Evolutionary conservation across 1,140 invertebrate genomes (phyloP).

Genomic region (Microplitis demolitor): DNA sequence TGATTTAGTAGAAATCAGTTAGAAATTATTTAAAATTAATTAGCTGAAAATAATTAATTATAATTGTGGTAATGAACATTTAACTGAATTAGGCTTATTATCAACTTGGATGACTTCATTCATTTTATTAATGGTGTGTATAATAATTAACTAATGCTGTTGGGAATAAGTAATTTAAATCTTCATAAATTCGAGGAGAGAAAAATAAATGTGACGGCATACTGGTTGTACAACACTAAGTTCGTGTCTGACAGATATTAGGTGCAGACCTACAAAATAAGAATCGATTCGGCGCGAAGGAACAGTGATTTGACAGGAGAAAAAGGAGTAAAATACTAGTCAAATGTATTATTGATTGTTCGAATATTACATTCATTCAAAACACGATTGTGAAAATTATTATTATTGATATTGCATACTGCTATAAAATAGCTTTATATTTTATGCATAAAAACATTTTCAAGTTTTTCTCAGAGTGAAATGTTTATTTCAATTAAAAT

Average conservation of each 20-base stretch:
- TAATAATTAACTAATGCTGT: background rate
- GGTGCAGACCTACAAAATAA: slow-evolving; percentile 38
- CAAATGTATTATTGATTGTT: slow-evolving; percentile 23
- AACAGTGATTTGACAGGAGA: slow-evolving; percentile 5
- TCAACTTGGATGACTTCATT: too few relatives aligned
- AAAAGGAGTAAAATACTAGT: slow-evolving; percentile 25
- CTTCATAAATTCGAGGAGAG: background rate
- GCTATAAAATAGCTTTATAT: background rate
- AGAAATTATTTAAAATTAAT: too few relatives aligned
- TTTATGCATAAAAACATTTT: too few relatives aligned
- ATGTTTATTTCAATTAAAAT: too few relatives aligned
- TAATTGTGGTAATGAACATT: too few relatives aligned
- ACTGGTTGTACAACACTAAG: slow-evolving; percentile 30
- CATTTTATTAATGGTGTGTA: background rate
- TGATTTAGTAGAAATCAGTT: too few relatives aligned
- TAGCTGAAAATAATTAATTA: too few relatives aligned
- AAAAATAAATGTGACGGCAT: slow-evolving; percentile 6
- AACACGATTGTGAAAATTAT: slow-evolving; percentile 6
- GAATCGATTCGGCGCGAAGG: slow-evolving; percentile 41
- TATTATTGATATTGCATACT: background rate
- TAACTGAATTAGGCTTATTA: too few relatives aligned
- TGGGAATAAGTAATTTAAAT: background rate
- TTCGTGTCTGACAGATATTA: slow-evolving; percentile 51
- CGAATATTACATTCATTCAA: slow-evolving; percentile 14
- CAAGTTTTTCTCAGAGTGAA: too few relatives aligned